A percentile compares a stretch with the other conserved stretches of the same genome.
Evolutionary conservation across 1,140 invertebrate species (phyloP).

Genomic region (Sminthurinus signatus): DNA sequence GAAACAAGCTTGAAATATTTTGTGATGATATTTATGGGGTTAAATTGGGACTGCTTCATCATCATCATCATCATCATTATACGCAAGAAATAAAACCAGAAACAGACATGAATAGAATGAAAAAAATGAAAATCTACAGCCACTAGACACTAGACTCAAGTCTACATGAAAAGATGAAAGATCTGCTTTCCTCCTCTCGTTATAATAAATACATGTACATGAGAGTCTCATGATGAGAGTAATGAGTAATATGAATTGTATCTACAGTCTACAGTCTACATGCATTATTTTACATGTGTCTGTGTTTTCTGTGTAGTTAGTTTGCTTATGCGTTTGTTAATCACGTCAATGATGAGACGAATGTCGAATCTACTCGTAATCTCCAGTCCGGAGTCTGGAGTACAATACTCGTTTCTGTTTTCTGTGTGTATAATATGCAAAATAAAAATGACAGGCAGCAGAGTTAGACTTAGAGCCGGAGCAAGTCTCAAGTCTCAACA

Average conservation of each 20-base stretch:
- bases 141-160: too few species aligned
- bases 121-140: background rate
- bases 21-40: constrained; percentile 23
- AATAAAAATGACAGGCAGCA: constrained; percentile 9
- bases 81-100: background rate
- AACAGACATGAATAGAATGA: background rate
- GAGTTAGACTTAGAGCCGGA: too few species aligned
- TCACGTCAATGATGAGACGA: background rate
- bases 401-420: constrained; percentile 10
- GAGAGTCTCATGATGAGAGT: too few species aligned
- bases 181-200: too few species aligned
- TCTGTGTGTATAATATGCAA: background rate
- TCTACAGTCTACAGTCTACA: too few species aligned
- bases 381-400: background rate
- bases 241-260: too few species aligned
- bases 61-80: background rate
- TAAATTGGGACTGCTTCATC: constrained; percentile 25
- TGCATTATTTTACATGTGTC: too few species aligned
- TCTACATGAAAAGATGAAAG: too few species aligned
- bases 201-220: too few species aligned
- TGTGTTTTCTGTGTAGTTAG: background rate
- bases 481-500: too few species aligned
- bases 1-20: background rate
- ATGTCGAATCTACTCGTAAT: too few species aligned
- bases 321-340: background rate